These are phyloP conservation scores for Laupala kohalensis DNA, from an alignment of 1,140 invertebrate species.

Conservation along the genomic window DNA sequence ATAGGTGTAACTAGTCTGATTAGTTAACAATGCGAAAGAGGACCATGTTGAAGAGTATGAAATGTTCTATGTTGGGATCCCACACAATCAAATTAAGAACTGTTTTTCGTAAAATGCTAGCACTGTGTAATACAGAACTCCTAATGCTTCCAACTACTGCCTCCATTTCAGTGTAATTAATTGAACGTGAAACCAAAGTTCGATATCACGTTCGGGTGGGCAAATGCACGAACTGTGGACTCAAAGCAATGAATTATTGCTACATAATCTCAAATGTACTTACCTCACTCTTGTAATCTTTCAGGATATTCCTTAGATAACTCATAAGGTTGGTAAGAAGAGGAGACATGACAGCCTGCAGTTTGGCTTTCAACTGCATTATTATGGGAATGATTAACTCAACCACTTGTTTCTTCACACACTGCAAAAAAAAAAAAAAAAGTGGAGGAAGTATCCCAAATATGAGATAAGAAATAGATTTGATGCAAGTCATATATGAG, in stretches of 20 bases:
- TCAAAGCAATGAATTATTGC: conserved; percentile 19
- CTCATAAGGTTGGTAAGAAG: conserved; percentile 24
- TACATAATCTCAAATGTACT: background rate
- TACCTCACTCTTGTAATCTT: conserved; percentile 38
- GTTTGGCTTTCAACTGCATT: conserved; percentile 31
- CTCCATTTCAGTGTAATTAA: no score
- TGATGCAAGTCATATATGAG: background rate
- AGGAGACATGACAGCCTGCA: conserved; percentile 22
- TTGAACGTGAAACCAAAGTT: no score
- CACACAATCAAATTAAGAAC: background rate
- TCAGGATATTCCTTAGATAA: conserved; percentile 35
- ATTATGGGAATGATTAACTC: conserved; percentile 36
- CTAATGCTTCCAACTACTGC: background rate
- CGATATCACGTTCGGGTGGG: no score
- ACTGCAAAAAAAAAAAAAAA: conserved; percentile 11
- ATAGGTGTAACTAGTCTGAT: conserved; percentile 42
- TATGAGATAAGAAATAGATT: background rate
- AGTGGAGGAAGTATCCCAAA: background rate
- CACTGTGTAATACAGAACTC: background rate
- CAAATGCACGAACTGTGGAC: no score
- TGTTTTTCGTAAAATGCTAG: background rate
- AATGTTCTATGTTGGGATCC: background rate
- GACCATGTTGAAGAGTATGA: background rate
- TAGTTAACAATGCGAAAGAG: conserved; percentile 36
- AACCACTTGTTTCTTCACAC: conserved; percentile 31